These are phyloP conservation scores for Petrocephalus sullivani DNA, from an alignment of 2,797 vertebrate species.

Conservation along the genomic window DNA sequence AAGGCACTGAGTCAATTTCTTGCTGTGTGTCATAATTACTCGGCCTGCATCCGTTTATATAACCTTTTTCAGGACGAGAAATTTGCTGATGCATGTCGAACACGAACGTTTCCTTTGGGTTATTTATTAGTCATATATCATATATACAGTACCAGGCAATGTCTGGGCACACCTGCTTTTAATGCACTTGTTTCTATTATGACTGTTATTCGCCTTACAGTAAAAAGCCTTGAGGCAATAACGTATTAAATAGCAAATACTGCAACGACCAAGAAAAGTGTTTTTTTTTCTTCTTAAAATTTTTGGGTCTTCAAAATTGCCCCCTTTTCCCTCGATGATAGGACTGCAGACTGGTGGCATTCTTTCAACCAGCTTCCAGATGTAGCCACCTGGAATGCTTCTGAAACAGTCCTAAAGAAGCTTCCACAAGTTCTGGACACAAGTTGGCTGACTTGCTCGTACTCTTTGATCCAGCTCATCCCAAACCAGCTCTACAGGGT, in stretches of 20 bases:
- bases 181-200: neutral
- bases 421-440: no score
- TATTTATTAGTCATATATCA: neutral
- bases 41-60: neutral
- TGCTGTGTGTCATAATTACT: slow-evolving; percentile 5
- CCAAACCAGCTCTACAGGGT: neutral
- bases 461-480: neutral
- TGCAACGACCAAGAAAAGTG: no score
- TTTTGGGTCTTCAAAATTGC: neutral
- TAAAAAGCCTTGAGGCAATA: neutral
- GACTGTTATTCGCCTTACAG: neutral
- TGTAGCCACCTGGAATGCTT: no score
- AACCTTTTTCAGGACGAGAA: neutral
- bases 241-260: no score
- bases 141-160: neutral
- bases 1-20: slow-evolving; percentile 18
- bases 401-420: no score
- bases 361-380: no score
- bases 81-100: neutral
- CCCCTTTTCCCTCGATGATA: neutral
- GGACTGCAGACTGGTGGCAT: neutral
- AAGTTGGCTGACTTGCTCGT: no score
- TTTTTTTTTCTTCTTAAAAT: no score
- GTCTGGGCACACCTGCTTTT: neutral
- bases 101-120: neutral